A percentile compares a stretch with the other conserved stretches of the same genome.
These are phyloP conservation scores for Lytechinus pictus DNA, from an alignment of 35 echinoderm and acorn worm species.

Conservation along the genomic window DNA sequence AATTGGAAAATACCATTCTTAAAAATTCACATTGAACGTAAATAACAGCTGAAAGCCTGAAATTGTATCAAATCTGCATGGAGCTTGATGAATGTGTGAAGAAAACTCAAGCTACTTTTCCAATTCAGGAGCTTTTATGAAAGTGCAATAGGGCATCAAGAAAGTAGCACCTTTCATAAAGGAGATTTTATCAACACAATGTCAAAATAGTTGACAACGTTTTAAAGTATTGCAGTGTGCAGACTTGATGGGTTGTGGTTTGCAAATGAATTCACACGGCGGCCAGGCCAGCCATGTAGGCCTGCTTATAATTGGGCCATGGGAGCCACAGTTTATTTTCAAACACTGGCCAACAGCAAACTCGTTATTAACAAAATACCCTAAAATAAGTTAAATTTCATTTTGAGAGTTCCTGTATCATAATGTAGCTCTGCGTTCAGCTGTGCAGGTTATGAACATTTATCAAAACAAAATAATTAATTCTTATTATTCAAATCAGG, in stretches of 20 bases:
- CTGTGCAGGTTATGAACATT: background rate
- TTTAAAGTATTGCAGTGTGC: background rate
- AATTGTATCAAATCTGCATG: background rate
- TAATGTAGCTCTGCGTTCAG: background rate
- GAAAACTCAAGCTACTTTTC: background rate
- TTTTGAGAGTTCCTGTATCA: background rate
- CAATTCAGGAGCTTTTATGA: background rate
- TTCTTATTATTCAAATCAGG: background rate
- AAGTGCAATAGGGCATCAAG: background rate
- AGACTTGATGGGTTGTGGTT: background rate
- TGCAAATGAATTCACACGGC: background rate
- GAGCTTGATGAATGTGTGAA: background rate
- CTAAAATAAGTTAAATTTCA: background rate
- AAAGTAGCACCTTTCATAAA: slow-evolving; percentile 12
- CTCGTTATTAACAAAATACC: background rate
- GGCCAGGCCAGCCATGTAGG: background rate
- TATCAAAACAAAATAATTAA: background rate
- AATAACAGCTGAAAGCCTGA: background rate
- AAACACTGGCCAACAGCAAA: background rate
- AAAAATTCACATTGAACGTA: background rate
- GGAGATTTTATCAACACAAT: background rate
- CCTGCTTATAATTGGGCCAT: background rate
- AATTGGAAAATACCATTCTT: background rate
- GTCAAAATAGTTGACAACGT: background rate
- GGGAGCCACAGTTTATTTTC: background rate